Evolutionary conservation across 2,797 vertebrate genomes (phyloP).

Genomic region (Chloroceryle amazona): DNA sequence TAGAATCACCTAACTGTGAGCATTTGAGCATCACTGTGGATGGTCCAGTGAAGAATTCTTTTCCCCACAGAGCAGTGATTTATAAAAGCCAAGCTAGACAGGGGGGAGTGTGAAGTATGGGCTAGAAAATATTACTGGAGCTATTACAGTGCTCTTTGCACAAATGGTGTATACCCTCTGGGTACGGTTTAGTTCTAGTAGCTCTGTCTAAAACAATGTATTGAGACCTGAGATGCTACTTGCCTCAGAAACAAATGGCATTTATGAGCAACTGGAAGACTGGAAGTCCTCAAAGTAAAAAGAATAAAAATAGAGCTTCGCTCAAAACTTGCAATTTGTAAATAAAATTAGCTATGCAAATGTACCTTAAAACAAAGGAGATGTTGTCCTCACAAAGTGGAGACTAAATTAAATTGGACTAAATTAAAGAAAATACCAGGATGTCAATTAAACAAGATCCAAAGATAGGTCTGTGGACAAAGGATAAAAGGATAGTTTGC

Average conservation of each 20-base stretch:
- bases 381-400: neutral
- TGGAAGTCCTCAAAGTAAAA: neutral
- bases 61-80: neutral
- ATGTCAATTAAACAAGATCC: neutral
- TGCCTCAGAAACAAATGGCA: conserved; percentile 8
- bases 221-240: neutral
- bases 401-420: neutral
- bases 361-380: neutral
- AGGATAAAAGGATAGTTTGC: neutral
- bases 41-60: neutral
- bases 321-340: neutral
- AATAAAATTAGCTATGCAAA: conserved; percentile 11
- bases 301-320: conserved; percentile 7
- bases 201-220: neutral
- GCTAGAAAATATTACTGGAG: neutral
- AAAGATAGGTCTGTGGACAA: neutral
- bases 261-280: neutral
- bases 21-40: rapidly evolving
- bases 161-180: neutral
- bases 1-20: neutral
- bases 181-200: conserved; percentile 5
- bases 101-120: neutral
- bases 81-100: neutral
- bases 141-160: neutral
- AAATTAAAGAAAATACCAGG: neutral